phyloP scores from a whole-genome alignment of 1,140 invertebrate species.

The Euwallacea similis region DNA sequence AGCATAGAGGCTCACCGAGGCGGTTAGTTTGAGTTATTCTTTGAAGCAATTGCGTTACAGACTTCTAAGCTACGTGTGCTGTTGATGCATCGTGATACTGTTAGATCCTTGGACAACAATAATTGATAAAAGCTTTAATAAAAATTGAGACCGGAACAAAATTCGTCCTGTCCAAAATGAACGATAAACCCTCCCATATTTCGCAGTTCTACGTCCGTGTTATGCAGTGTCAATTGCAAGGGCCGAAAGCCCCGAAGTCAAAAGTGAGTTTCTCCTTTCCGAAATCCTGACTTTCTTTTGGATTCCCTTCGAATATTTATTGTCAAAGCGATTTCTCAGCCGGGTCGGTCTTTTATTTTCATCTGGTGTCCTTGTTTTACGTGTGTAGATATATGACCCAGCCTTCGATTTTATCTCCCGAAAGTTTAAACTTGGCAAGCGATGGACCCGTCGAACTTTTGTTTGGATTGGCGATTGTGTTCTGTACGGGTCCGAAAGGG shows the following conservation, averaged over 20 bases:
- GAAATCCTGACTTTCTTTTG: slow-evolving; percentile 16
- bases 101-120: no score
- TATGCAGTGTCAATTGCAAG: slow-evolving; percentile 15
- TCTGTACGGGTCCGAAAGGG: slow-evolving; percentile 24
- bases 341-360: slow-evolving; percentile 14
- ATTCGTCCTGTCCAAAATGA: no score
- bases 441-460: slow-evolving; percentile 24
- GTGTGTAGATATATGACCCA: slow-evolving; percentile 31
- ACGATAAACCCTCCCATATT: no score
- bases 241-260: not conserved
- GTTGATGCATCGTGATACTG: no score
- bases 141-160: no score
- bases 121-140: no score
- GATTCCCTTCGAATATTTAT: slow-evolving; percentile 25
- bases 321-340: slow-evolving; percentile 25
- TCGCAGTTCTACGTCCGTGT: not conserved
- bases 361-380: slow-evolving; percentile 20
- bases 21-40: no score
- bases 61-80: no score
- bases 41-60: no score
- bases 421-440: slow-evolving; percentile 31
- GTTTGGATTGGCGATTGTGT: slow-evolving; percentile 26
- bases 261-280: not conserved
- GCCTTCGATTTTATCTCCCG: slow-evolving; percentile 32
- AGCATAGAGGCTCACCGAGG: no score